Evolutionary conservation across 2,113 vertebrate genomes (phyloP), one percentile per base, ranked within the genome.

Genomic region (Phylloscopus trochilus): DNA sequence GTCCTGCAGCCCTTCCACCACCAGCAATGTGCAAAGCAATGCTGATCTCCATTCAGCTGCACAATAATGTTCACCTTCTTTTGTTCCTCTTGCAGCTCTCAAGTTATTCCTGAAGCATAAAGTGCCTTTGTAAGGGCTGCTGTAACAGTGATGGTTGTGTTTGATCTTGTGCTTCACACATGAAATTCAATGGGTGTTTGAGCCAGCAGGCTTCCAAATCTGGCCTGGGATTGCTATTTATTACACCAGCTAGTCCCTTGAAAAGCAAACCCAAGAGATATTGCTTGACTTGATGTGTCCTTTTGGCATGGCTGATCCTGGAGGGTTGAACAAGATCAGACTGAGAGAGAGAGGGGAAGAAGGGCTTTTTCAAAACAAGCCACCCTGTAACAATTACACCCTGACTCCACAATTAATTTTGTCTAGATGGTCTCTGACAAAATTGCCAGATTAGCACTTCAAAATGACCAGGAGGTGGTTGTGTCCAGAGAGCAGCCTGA

Each of bases 61-160:
- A 28, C 39, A n/a, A 10, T 14, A 15, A 46, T 1, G 1, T 22
- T 49, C n/a, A 4, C 0, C 4, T 15, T 27, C 44, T 37, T 68
- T n/a, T 33, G 20, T 31, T 76, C 63, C 67, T 91, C 66, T n/a
- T 39, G 74, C 31, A 85, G 87, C 69, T 82, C 63, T 66, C 53
- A 18, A 15, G 67, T 72, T 56, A 27, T 68, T 84, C 58, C 89
- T 84, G 89, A 49, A 82, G 44, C 53, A 49, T 1, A 2, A 88
- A 73, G 35, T 12, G 46, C 55, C 87, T 66, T n/a, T 77, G 16
- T 12, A 13, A 95, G 87, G 8, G 62, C 17, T 11, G 1, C 27
- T 70, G 7, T 41, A 13, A 30, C 59, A 4, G 4, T 10, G 78
- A 20, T 4, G 70, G 20, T 4, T 46, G 70, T 76, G 77, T 24